Percentiles rank a stretch among this genome's conserved stretches.
These are phyloP conservation scores for Artibeus lituratus DNA, from an alignment of 2,797 vertebrate genomes.

Conservation along the genomic window DNA sequence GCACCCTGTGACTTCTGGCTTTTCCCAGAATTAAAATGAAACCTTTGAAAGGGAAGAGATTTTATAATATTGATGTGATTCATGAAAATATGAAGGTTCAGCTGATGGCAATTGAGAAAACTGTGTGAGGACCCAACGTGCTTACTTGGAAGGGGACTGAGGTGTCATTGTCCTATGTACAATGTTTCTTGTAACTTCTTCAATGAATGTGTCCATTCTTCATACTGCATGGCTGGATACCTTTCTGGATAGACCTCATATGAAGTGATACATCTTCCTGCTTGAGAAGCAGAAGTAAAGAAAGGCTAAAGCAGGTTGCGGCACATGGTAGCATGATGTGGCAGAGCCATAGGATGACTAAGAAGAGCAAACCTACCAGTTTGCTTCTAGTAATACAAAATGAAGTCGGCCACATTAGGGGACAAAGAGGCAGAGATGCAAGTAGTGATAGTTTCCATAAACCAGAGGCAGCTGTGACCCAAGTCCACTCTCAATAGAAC, in stretches of 20 bases:
- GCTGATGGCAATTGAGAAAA: too few relatives aligned
- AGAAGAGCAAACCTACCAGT: background rate
- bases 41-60: too few relatives aligned
- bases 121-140: too few relatives aligned
- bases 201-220: too few relatives aligned
- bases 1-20: too few relatives aligned
- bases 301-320: background rate
- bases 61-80: too few relatives aligned
- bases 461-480: background rate
- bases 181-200: too few relatives aligned
- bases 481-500: background rate
- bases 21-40: too few relatives aligned
- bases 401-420: background rate
- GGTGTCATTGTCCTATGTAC: too few relatives aligned
- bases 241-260: background rate
- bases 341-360: background rate
- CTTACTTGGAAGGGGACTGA: too few relatives aligned
- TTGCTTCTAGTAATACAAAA: background rate
- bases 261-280: background rate
- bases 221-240: too few relatives aligned
- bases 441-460: background rate
- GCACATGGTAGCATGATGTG: accelerated
- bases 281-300: background rate
- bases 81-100: too few relatives aligned
- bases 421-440: background rate